Evolutionary conservation across 1,140 invertebrate species (phyloP).

Genomic region (Propsilocerus akamusi): DNA sequence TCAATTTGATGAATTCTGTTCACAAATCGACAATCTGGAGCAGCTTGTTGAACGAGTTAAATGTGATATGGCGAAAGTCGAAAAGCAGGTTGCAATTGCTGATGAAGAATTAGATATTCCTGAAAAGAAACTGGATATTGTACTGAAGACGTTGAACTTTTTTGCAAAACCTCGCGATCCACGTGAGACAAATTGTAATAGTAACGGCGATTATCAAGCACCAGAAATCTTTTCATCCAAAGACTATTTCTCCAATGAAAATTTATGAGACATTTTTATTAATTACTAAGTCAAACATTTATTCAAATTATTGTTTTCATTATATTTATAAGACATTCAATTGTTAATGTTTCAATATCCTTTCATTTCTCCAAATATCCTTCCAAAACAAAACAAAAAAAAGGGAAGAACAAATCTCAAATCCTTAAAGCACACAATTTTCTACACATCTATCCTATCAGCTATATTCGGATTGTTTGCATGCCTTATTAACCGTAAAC

Average conservation of each 20-base stretch:
- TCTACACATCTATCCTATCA: no score
- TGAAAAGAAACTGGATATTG: background rate
- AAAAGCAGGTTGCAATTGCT: background rate
- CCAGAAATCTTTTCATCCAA: background rate
- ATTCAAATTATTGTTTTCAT: background rate
- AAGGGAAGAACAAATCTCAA: no score
- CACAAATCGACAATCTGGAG: background rate
- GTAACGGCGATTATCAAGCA: background rate
- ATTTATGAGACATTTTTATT: background rate
- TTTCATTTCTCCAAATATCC: no score
- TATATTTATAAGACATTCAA: no score
- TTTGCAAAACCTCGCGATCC: background rate
- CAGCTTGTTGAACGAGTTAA: background rate
- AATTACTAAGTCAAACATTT: constrained; percentile 1
- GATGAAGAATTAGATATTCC: background rate
- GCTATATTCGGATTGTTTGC: no score
- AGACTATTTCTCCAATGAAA: background rate
- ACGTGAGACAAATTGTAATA: background rate
- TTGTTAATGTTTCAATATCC: no score
- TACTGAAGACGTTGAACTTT: background rate
- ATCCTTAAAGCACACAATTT: no score
- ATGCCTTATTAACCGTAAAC: no score
- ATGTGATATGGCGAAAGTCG: background rate
- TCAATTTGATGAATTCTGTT: background rate
- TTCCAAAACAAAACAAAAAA: no score